Percentiles rank a stretch among this genome's conserved stretches.
phyloP scores from a whole-genome alignment of 64 coral and sea anemone genomes.

The Orbicella faveolata region DNA sequence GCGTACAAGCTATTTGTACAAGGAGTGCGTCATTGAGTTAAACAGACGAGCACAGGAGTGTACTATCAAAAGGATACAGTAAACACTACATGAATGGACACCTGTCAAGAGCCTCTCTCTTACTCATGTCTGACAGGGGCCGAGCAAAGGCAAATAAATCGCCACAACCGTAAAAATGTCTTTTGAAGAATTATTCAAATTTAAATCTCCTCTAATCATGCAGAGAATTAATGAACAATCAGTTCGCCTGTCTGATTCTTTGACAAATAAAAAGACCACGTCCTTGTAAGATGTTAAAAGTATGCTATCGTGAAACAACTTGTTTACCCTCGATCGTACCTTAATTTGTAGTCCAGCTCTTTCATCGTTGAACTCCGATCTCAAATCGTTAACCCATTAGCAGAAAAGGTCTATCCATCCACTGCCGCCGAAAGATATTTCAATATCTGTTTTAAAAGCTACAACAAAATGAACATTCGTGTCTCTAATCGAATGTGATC shows the following conservation, averaged over 20 bases:
- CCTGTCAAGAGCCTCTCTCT: neutral
- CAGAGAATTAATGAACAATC: neutral
- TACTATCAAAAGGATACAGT: neutral
- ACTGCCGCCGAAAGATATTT: neutral
- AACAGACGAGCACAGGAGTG: neutral
- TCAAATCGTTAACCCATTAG: neutral
- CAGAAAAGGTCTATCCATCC: neutral
- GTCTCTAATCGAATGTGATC: neutral
- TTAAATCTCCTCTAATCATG: neutral
- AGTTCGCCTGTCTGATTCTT: neutral
- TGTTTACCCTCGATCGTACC: neutral
- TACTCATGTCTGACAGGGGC: neutral
- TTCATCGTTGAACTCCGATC: neutral
- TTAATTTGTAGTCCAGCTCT: neutral
- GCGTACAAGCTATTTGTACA: neutral
- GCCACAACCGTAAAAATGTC: neutral
- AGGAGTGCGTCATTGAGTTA: neutral
- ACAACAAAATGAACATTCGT: neutral
- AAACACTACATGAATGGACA: slow-evolving; percentile 6
- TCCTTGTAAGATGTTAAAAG: neutral
- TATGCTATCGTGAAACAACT: neutral
- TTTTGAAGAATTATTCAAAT: neutral
- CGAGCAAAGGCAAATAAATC: neutral
- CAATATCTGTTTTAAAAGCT: neutral
- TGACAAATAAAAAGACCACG: too few relatives aligned